Percentiles rank a stretch among this genome's conserved stretches.
Conservation (phyloP, 1,140 invertebrate species). For the Subanguina moxae region DNA sequence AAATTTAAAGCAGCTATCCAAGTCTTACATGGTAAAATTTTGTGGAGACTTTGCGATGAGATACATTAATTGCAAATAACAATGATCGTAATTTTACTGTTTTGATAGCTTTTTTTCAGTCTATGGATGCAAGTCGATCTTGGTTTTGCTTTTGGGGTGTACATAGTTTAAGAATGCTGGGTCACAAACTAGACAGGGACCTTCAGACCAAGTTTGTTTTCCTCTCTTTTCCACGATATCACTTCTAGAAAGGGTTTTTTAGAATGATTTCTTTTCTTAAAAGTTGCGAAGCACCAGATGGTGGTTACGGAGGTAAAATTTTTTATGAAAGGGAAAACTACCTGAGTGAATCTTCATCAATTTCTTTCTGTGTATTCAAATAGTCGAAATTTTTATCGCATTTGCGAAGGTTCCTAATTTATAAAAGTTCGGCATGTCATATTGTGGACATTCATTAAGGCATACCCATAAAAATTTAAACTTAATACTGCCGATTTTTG, state of each 20-base stretch:
- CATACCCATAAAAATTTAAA: no score
- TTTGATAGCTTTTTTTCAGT: conserved; percentile 14
- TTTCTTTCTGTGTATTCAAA: no score
- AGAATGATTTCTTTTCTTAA: conserved; percentile 44
- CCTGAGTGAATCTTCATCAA: no score
- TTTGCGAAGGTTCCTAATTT: not conserved
- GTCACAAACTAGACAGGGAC: conserved; percentile 9
- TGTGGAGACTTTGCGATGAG: not conserved
- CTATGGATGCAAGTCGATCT: conserved; percentile 39
- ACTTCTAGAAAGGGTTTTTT: no score
- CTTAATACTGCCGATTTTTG: no score
- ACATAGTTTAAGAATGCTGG: conserved; percentile 31
- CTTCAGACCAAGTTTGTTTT: conserved; percentile 19
- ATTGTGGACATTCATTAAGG: not conserved
- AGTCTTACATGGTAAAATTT: conserved; percentile 9
- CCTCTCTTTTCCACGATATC: not conserved
- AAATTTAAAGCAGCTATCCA: not conserved
- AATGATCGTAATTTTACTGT: not conserved
- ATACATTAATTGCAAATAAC: no score
- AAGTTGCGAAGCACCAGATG: conserved; percentile 29
- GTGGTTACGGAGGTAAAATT: conserved; percentile 38
- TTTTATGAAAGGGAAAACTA: no score
- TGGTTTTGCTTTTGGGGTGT: conserved; percentile 46
- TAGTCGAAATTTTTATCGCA: no score
- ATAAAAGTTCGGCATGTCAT: not conserved